phyloP scores from a whole-genome alignment of 2,113 vertebrate species.

The Mustela nigripes region DNA sequence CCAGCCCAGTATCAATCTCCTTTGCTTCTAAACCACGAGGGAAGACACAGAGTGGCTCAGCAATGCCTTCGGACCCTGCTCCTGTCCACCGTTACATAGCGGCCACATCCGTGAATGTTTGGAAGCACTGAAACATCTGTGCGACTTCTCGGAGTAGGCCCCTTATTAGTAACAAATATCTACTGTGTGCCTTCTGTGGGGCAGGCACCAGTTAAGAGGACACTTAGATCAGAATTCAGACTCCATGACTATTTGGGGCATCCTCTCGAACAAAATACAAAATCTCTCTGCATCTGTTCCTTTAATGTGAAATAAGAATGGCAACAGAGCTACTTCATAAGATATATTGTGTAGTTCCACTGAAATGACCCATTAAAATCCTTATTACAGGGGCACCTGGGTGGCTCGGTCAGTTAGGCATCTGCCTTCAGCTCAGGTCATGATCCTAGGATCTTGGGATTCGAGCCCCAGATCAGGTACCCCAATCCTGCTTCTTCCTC shows the following conservation, averaged over 20 bases:
- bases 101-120: background rate
- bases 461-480: background rate
- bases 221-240: background rate
- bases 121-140: background rate
- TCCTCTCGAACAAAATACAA: background rate
- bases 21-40: background rate
- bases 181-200: background rate
- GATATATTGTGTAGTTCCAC: background rate
- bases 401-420: background rate
- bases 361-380: background rate
- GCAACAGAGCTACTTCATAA: background rate
- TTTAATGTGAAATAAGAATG: conserved; percentile 40
- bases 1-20: background rate
- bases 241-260: background rate
- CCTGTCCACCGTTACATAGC: background rate
- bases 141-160: background rate
- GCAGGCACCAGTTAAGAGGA: background rate
- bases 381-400: background rate
- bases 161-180: background rate
- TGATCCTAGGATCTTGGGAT: background rate
- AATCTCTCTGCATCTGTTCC: background rate
- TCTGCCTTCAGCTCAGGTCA: background rate
- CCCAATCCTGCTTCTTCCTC: background rate
- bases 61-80: background rate
- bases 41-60: background rate